These are phyloP conservation scores for Sisyra nigra DNA, from an alignment of 2,888 invertebrate species.

Conservation along the genomic window DNA sequence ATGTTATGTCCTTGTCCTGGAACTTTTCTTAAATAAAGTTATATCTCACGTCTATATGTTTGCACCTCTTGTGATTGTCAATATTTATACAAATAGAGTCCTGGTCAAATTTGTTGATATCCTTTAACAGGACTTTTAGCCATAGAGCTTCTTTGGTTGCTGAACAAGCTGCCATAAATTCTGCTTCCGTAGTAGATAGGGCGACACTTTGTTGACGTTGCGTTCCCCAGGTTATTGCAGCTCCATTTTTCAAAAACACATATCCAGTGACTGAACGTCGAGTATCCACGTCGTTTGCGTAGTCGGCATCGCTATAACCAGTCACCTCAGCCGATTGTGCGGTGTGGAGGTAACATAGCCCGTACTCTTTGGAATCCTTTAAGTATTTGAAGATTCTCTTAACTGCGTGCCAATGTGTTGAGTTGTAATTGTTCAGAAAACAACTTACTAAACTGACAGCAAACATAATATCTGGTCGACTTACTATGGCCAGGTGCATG, in stretches of 20 bases:
- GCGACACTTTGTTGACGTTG: constrained; percentile 10
- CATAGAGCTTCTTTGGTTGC: constrained; percentile 1
- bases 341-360: constrained; percentile 9
- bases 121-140: neutral
- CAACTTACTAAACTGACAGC: constrained; percentile 11
- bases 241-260: constrained; percentile 9
- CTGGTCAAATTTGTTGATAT: neutral
- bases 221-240: constrained; percentile 11
- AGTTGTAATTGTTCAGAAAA: constrained; percentile 8
- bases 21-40: neutral
- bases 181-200: constrained; percentile 4
- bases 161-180: constrained; percentile 2
- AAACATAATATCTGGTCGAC: constrained; percentile 13
- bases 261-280: constrained; percentile 12
- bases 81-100: neutral
- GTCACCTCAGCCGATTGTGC: constrained; percentile 1
- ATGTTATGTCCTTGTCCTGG: neutral
- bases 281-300: constrained; percentile 11
- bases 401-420: constrained; percentile 12
- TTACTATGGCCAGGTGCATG: constrained; percentile 11
- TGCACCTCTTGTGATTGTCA: neutral
- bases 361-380: constrained; percentile 10
- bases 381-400: constrained; percentile 13
- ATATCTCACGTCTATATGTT: constrained; percentile 1
- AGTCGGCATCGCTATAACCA: constrained; percentile 13